Evolutionary conservation across 2,797 vertebrate species (phyloP), one percentile per base, ranked within the genome.

Genomic region (Parauchenoglanis punctatus): DNA sequence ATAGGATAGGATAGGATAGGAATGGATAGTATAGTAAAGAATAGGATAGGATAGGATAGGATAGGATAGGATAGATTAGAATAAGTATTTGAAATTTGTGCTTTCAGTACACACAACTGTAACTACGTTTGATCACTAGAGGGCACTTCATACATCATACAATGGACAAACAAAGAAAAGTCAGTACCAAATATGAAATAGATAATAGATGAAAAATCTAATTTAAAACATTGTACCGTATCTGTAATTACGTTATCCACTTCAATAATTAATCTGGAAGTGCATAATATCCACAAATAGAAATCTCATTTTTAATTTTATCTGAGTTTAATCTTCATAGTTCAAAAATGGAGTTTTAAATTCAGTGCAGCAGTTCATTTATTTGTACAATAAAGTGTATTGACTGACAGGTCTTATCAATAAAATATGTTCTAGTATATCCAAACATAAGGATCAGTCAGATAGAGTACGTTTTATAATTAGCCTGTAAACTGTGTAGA

Each of bases 71-170:
- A 31, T 31, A 31, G 31, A 31, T 31, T 31, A 54, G 7, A 28
- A 46, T n/a, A 15, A n/a, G 1, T 28, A 58, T 56, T 58, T 3
- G 11, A 18, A 65, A n/a, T 65, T 7, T 46, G 59, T 46, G 59
- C 4, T 52, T 49, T 59, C 17, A 68, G 31, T n/a, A 4, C 49
- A 84, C 23, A 65, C 61, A 61, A 7, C 28, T 85, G 76, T 70
- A 88, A 46, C 67, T 75, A 73, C 12, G 1, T 44, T 88, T 58
- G n/a, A 49, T n/a, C 87, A 86, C 84, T 88, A 88, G 87, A 82
- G 84, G 87, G 80, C 84, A 78, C 44, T 44, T 73, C 44, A 80
- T n/a, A 87, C 87, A 70, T 40, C 83, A 83, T 46, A 49, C 25
- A 83, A 85, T 46, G 40, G 7, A 13, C 35, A 85, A 73, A 80